Evolutionary conservation across 2,113 vertebrate genomes (phyloP).

Genomic region (Pagrus major): DNA sequence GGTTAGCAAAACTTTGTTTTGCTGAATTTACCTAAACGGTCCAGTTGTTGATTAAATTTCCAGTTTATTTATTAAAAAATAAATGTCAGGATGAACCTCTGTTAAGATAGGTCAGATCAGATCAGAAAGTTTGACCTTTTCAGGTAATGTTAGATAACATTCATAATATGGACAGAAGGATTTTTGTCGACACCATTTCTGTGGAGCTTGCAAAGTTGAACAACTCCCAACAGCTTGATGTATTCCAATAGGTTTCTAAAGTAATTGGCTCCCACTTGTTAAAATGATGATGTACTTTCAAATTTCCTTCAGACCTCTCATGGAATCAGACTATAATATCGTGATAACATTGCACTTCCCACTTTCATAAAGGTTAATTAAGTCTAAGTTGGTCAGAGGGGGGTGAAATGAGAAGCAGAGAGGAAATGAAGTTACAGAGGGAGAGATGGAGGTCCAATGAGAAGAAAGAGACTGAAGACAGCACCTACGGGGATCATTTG

Average conservation of each 20-base stretch:
- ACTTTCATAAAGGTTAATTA: conserved; percentile 61
- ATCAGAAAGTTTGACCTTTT: background rate
- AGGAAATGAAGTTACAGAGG: conserved; percentile 26
- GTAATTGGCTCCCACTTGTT: conserved; percentile 26
- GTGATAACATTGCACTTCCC: conserved; percentile 37
- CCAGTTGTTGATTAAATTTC: background rate
- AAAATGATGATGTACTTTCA: conserved; percentile 15
- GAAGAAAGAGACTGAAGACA: conserved; percentile 24
- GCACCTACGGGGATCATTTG: conserved; percentile 8
- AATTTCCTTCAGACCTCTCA: conserved; percentile 32
- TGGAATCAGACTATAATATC: conserved; percentile 30
- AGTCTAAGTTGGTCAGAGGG: conserved; percentile 34
- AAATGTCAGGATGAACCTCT: background rate
- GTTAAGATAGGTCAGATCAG: too few relatives aligned
- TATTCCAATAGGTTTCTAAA: background rate
- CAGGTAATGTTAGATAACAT: background rate
- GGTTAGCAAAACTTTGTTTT: conserved; percentile 11
- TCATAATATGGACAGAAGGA: background rate
- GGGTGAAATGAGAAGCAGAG: conserved; percentile 38
- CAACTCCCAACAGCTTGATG: background rate
- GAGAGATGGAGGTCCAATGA: conserved; percentile 27
- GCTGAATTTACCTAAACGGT: background rate
- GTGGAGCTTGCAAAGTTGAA: background rate
- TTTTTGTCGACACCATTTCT: background rate
- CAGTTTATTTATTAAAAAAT: conserved; percentile 1